Evolutionary conservation across 2,797 vertebrate species (phyloP).

Genomic region (Cirrhinus molitorella): DNA sequence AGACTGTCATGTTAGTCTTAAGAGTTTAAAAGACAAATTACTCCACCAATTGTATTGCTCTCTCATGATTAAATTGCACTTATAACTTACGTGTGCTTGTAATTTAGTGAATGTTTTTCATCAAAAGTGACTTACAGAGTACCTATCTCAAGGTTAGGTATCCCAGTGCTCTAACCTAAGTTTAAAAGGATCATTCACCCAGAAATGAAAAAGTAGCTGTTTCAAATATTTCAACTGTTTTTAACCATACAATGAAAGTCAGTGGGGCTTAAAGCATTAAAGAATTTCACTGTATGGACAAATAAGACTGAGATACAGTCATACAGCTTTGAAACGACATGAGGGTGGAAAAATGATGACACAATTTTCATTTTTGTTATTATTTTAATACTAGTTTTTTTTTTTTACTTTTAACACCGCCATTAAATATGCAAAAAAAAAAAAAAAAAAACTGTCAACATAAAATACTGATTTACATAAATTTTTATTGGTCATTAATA

Average conservation of each 20-base stretch:
- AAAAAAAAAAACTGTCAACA: slow-evolving; percentile 14
- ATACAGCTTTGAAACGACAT: neutral
- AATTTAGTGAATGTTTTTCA: neutral
- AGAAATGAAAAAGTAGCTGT: neutral
- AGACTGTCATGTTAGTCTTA: neutral
- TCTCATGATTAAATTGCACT: neutral
- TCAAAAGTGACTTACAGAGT: neutral
- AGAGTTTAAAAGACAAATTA: neutral
- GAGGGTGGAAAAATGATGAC: neutral
- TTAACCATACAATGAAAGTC: neutral
- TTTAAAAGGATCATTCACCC: neutral
- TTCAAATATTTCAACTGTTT: neutral
- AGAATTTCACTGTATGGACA: neutral
- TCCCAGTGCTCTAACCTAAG: neutral
- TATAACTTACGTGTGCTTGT: neutral
- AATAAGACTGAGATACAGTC: neutral
- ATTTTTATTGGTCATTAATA: slow-evolving; percentile 16
- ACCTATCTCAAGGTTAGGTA: neutral
- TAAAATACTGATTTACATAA: neutral
- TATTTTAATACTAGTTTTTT: neutral
- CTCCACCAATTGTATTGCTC: neutral
- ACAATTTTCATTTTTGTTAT: neutral
- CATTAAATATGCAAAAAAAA: slow-evolving; percentile 29
- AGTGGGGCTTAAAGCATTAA: neutral
- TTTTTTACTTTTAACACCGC: neutral